Evolutionary conservation across 1,140 invertebrate species (phyloP).

Genomic region (Melipona quadrifasciata): DNA sequence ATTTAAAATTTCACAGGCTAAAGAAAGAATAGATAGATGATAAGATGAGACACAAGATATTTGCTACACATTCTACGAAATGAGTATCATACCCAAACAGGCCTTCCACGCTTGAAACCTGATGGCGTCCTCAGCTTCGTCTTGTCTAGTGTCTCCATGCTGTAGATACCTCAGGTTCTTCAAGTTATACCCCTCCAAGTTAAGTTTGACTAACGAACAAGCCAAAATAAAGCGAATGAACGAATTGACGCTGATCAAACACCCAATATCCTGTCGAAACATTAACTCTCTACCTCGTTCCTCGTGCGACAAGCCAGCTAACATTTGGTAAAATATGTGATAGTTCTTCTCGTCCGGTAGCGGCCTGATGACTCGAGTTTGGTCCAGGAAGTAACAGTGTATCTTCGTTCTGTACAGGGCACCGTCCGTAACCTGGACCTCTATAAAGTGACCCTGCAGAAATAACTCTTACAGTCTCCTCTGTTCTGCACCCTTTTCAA

Average conservation of each 20-base stretch:
- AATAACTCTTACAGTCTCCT: not conserved
- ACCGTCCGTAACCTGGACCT: conserved; percentile 97
- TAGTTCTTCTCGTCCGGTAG: conserved; percentile 96
- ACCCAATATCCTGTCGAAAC: not conserved
- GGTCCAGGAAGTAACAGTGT: conserved; percentile 96
- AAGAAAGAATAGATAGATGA: too few species aligned
- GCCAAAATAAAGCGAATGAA: not conserved
- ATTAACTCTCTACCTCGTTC: conserved; percentile 85
- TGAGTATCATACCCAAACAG: conserved; percentile 85
- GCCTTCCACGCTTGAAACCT: conserved; percentile 95
- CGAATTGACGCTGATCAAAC: not conserved
- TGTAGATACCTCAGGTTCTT: conserved; percentile 91
- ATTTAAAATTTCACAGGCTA: too few species aligned
- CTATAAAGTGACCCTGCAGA: conserved; percentile 95
- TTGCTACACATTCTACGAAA: not conserved
- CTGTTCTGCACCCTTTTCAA: not conserved
- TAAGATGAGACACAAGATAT: too few species aligned
- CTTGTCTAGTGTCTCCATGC: conserved; percentile 88
- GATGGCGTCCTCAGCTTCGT: conserved; percentile 88
- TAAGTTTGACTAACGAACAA: conserved; percentile 85
- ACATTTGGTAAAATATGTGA: conserved; percentile 98
- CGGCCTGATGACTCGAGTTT: conserved; percentile 94
- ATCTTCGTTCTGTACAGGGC: conserved; percentile 97
- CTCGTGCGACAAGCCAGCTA: conserved; percentile 93
- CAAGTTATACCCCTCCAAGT: conserved; percentile 91